These are phyloP conservation scores for Phyto melanocephala DNA, from an alignment of 2,888 invertebrate genomes.

Conservation along the genomic window DNA sequence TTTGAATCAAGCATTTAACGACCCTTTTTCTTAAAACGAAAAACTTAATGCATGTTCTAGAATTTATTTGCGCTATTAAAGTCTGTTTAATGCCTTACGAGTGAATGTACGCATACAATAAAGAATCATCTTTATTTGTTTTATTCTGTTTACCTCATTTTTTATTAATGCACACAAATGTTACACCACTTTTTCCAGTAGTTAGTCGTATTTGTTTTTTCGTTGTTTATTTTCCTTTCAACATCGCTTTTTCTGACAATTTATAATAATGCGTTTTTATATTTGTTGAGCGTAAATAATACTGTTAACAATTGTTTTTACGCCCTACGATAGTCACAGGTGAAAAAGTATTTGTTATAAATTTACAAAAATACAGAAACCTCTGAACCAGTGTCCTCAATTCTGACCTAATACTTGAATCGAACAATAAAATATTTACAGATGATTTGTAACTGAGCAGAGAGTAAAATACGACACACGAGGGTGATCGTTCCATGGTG, in stretches of 20 bases:
- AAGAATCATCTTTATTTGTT: neutral
- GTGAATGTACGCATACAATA: neutral
- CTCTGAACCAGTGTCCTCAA: no score
- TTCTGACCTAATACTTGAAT: no score
- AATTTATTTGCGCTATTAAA: constrained; percentile 15
- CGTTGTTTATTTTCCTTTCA: neutral
- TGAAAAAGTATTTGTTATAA: no score
- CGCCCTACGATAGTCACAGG: neutral
- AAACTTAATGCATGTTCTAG: neutral
- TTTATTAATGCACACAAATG: constrained; percentile 16
- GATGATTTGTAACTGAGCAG: no score
- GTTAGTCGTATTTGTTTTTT: neutral
- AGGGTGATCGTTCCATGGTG: no score
- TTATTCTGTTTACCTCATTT: neutral
- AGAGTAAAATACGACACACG: no score
- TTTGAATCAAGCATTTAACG: constrained; percentile 23
- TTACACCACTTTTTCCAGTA: neutral
- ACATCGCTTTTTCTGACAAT: constrained; percentile 9
- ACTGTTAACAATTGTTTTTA: neutral
- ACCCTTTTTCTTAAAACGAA: neutral
- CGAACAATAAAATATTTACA: no score
- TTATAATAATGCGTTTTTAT: constrained; percentile 26
- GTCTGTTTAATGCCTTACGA: neutral
- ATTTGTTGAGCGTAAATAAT: neutral
- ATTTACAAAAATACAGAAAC: no score